Percentiles rank a stretch among this genome's conserved stretches.
Evolutionary conservation across 2,113 vertebrate species (phyloP).

Genomic region (Onychostoma macrolepis): DNA sequence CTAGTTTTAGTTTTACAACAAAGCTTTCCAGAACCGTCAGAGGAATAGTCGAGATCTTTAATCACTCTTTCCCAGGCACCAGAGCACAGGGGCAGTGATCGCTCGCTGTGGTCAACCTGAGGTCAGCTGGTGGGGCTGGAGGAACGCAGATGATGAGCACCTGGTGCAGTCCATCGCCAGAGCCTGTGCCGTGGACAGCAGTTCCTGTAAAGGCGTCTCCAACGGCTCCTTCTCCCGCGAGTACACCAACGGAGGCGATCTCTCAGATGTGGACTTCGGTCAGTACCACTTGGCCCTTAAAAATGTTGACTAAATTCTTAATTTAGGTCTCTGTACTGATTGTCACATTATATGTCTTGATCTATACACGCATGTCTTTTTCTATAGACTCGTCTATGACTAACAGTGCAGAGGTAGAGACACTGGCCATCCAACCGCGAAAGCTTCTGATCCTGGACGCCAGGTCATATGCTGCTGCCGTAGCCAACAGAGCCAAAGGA

Average conservation of each 20-base stretch:
- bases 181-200: constrained; percentile 89
- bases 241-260: constrained; percentile 82
- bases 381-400: constrained; percentile 89
- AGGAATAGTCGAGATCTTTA: not conserved
- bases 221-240: constrained; percentile 79
- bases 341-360: not conserved
- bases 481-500: constrained; percentile 96
- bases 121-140: constrained; percentile 99
- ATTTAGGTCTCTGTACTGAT: not conserved
- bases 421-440: constrained; percentile 85
- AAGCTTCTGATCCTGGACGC: constrained; percentile 95
- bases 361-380: not conserved
- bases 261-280: constrained; percentile 94
- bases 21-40: not conserved
- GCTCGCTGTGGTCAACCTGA: constrained; percentile 95
- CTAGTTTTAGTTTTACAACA: not conserved
- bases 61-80: constrained; percentile 77
- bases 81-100: constrained; percentile 93
- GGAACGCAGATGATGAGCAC: constrained; percentile 95
- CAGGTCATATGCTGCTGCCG: constrained; percentile 92
- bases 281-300: not conserved
- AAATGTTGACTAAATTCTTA: not conserved
- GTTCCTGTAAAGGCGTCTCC: constrained; percentile 74
- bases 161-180: constrained; percentile 95
- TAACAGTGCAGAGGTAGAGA: constrained; percentile 89